Conservation (phyloP, 2,888 invertebrate species). For the Unio delphinus region DNA sequence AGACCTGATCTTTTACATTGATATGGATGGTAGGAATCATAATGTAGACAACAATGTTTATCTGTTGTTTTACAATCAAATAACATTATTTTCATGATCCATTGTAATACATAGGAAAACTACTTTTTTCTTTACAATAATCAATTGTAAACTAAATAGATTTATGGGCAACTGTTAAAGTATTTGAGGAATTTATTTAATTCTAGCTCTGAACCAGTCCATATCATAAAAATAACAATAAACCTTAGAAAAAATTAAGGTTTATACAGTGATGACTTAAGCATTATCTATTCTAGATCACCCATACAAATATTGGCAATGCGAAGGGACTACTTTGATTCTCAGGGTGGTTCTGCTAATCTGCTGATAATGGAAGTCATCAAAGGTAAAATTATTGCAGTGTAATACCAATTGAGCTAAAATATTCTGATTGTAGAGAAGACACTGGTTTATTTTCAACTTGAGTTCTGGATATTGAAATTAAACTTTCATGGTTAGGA, state of each 20-base stretch:
- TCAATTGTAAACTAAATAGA: too few relatives aligned
- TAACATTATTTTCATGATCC: too few relatives aligned
- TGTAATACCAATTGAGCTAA: conserved; percentile 3
- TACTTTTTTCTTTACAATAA: too few relatives aligned
- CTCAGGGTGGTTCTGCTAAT: conserved; percentile 25
- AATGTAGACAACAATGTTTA: too few relatives aligned
- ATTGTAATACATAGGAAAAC: too few relatives aligned
- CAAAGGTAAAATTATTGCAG: conserved; percentile 11
- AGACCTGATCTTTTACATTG: too few relatives aligned
- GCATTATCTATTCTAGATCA: conserved; percentile 9
- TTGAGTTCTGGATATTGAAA: not conserved
- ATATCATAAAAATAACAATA: conserved; percentile 26
- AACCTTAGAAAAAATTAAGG: conserved; percentile 16
- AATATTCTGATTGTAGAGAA: not conserved
- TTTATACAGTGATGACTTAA: conserved; percentile 1
- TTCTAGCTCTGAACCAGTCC: conserved; percentile 4
- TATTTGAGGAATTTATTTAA: too few relatives aligned
- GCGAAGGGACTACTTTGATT: conserved; percentile 13
- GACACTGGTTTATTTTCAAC: conserved; percentile 3
- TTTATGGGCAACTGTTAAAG: too few relatives aligned
- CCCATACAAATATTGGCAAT: conserved; percentile 23
- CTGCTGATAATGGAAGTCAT: conserved; percentile 15
- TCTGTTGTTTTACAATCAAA: too few relatives aligned
- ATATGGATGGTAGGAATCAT: too few relatives aligned
- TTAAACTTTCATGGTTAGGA: conserved; percentile 9